Percentiles rank a stretch among this genome's conserved stretches.
Conservation (phyloP, 2,113 vertebrate genomes). For the Mola mola region DNA sequence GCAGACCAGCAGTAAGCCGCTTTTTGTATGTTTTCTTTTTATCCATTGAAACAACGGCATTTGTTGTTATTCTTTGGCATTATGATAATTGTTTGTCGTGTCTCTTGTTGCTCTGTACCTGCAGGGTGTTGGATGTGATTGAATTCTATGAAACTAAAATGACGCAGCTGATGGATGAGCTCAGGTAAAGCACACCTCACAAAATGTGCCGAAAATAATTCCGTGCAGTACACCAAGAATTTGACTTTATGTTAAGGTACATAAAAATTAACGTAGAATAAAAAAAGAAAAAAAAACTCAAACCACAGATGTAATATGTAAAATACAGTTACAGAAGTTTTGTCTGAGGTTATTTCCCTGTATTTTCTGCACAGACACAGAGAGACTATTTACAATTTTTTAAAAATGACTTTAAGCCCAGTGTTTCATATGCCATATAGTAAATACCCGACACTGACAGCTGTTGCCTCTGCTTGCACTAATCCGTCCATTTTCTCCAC, state of each 20-base stretch:
- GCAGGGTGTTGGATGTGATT: conserved; percentile 87
- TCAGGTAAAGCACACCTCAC: conserved; percentile 73
- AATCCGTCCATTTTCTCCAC: neutral
- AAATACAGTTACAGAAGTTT: neutral
- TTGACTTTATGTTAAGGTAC: too few relatives aligned
- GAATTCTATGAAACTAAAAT: conserved; percentile 88
- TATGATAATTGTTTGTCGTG: neutral
- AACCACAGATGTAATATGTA: neutral
- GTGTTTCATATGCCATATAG: too few relatives aligned
- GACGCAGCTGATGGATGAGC: conserved; percentile 75
- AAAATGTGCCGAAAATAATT: neutral
- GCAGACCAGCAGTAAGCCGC: conserved; percentile 84
- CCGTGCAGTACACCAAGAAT: neutral
- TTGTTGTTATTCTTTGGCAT: neutral
- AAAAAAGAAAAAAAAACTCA: neutral
- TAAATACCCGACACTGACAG: too few relatives aligned
- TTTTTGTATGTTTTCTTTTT: neutral
- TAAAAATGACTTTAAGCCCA: too few relatives aligned
- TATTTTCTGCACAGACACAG: too few relatives aligned
- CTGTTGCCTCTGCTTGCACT: too few relatives aligned
- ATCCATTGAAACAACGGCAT: too few relatives aligned
- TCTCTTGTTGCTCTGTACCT: conserved; percentile 18
- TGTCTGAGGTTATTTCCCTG: too few relatives aligned
- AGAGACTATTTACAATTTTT: too few relatives aligned
- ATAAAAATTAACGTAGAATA: too few relatives aligned